These are phyloP conservation scores for Phenganax subtilis DNA, from an alignment of 92 coral and sea anemone genomes.

Conservation along the genomic window DNA sequence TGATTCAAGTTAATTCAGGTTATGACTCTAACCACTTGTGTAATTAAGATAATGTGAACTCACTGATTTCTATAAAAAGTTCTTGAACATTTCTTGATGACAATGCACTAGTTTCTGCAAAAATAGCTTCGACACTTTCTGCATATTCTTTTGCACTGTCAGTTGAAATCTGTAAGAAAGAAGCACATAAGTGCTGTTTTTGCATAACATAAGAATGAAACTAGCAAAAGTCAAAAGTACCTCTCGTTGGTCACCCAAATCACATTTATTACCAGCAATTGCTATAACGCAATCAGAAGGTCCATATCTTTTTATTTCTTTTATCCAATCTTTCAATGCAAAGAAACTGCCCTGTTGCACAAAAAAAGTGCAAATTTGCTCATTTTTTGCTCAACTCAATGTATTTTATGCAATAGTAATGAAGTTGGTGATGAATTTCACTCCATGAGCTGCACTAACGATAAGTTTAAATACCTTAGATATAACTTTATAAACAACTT, in stretches of 20 bases:
- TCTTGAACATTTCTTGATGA: constrained; percentile 83
- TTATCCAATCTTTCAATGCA: constrained; percentile 92
- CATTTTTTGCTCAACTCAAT: not conserved
- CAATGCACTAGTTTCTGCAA: constrained; percentile 94
- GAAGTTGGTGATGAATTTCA: too few species aligned
- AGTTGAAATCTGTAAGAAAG: constrained; percentile 53
- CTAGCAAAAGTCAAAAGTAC: constrained; percentile 37
- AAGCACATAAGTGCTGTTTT: not conserved
- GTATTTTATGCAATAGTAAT: too few species aligned
- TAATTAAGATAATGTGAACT: constrained; percentile 33
- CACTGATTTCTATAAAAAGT: constrained; percentile 91
- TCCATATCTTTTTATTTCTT: constrained; percentile 81
- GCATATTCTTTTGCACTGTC: constrained; percentile 92
- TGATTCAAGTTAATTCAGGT: too few species aligned
- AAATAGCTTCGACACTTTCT: constrained; percentile 84
- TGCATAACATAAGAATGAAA: not conserved
- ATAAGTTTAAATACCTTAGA: too few species aligned
- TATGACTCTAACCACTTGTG: too few species aligned
- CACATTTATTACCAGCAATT: constrained; percentile 98
- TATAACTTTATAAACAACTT: too few species aligned
- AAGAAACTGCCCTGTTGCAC: constrained; percentile 56
- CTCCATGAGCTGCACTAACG: too few species aligned
- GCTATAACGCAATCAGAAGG: constrained; percentile 88
- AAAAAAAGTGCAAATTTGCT: not conserved
- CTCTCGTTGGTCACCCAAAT: constrained; percentile 89